Conservation (phyloP, 2,113 vertebrate genomes). For the Menura novaehollandiae region DNA sequence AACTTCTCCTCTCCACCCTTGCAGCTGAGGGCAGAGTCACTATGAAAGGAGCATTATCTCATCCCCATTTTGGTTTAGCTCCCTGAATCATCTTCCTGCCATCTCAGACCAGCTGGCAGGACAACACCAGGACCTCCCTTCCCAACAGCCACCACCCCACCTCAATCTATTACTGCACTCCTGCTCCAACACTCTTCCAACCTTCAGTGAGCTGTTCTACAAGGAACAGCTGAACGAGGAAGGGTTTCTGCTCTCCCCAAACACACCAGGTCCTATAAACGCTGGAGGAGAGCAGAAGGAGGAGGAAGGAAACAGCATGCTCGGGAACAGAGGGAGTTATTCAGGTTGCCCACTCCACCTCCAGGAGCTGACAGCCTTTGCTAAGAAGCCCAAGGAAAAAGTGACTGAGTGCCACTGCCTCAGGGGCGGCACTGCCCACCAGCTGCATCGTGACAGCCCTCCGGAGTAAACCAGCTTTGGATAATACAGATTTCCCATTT, state of each 20-base stretch:
- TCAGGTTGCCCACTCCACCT: background rate
- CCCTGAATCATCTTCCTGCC: conserved; percentile 19
- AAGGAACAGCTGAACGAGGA: background rate
- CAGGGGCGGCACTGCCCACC: background rate
- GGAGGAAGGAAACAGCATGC: background rate
- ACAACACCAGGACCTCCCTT: background rate
- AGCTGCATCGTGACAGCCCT: background rate
- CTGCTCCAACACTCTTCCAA: background rate
- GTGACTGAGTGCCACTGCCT: background rate
- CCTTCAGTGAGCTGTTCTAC: rapidly evolving
- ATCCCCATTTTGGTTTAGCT: background rate
- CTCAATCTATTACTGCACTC: background rate
- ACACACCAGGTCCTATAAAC: rapidly evolving
- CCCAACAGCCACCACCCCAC: background rate
- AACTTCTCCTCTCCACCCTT: background rate
- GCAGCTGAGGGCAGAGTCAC: background rate
- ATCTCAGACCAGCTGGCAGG: background rate
- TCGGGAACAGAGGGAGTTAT: background rate
- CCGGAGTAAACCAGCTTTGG: background rate
- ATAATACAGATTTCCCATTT: background rate
- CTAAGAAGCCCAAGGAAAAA: conserved; percentile 7
- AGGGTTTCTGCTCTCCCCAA: background rate
- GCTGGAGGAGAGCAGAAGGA: background rate
- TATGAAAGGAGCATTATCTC: background rate
- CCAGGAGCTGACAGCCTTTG: background rate